Evolutionary conservation across 1,140 invertebrate species (phyloP).

Genomic region (Bombus superbus): DNA sequence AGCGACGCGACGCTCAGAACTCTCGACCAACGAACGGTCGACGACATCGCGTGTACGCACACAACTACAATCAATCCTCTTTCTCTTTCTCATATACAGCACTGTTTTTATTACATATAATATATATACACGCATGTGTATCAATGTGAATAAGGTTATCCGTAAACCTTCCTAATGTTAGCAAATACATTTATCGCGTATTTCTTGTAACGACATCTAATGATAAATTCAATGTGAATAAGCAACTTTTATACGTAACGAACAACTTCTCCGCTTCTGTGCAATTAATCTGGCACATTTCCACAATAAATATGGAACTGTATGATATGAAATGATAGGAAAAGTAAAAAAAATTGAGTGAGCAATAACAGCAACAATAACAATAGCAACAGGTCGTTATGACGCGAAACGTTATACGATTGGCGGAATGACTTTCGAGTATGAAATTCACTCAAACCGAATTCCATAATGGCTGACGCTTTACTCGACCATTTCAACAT

Average conservation of each 20-base stretch:
- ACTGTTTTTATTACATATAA: not conserved
- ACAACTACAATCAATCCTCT: not conserved
- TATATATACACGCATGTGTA: not conserved
- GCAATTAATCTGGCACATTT: not conserved
- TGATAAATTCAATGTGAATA: not conserved
- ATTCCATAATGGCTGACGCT: constrained; percentile 65
- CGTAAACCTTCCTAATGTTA: constrained; percentile 11
- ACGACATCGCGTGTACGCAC: constrained; percentile 55
- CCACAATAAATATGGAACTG: not conserved
- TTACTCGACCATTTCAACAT: constrained; percentile 33
- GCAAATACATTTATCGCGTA: constrained; percentile 7
- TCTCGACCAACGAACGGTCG: constrained; percentile 65
- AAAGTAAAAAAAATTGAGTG: not conserved
- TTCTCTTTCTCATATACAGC: not conserved
- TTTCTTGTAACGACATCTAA: constrained; percentile 19
- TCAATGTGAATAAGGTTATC: constrained; percentile 28
- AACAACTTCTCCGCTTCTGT: not conserved
- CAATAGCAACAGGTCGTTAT: constrained; percentile 50
- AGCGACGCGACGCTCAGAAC: constrained; percentile 60
- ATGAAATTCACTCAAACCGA: constrained; percentile 53
- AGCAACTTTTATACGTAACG: not conserved
- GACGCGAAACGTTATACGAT: constrained; percentile 43
- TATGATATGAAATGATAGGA: not conserved
- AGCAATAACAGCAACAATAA: constrained; percentile 7
- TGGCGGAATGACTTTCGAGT: constrained; percentile 47